Evolutionary conservation across 2,888 invertebrate species (phyloP), one percentile per base, ranked within the genome.

Genomic region (Drosophila peninsularis): DNA sequence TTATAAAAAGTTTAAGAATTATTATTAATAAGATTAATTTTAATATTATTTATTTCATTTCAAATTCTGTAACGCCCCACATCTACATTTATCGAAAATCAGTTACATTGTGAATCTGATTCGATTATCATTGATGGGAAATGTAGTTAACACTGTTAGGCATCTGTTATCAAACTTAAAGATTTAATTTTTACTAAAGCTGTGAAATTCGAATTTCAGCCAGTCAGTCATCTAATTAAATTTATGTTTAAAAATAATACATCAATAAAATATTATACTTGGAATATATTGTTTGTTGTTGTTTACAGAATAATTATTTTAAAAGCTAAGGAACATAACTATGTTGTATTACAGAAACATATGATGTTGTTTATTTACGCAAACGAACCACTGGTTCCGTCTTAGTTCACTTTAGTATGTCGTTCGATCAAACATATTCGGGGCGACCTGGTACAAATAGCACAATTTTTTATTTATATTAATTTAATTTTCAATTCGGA

Each of bases 391-490:
- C 13, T 64, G 21, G 49, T 55, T 39, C 39, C 17, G 7, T 37
- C 9, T 14, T 36, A 27, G 44, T 19, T 44, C 44, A 55, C 14
- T 53, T 53, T 39, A 47, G 37, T 30, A 44, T 41, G 44, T 65
- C 39, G 50, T 57, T 56, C 44, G 21, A 56, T 50, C 50, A 44
- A 67, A 52, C 57, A 19, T 34, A 41, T 52, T 37, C 34, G 42
- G 27, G 44, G 37, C 54, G 11, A 42, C 34, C 42, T 21, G 36
- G 27, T 45, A 63, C 17, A 39, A 55, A 17, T 21, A 50, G 39
- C 14, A 49, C n/a, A 56, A 44, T 27, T 65, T 39, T 54, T 10
- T n/a, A 61, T 64, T 70, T 52, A 52, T 64, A 71, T 75, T 66
- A 47, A 45, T 55, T 64, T 24, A 19, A 24, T 34, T 67, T 70